Base-by-base conservation (phyloP, 2,113 vertebrate species). In the Turdus rufiventris region DNA sequence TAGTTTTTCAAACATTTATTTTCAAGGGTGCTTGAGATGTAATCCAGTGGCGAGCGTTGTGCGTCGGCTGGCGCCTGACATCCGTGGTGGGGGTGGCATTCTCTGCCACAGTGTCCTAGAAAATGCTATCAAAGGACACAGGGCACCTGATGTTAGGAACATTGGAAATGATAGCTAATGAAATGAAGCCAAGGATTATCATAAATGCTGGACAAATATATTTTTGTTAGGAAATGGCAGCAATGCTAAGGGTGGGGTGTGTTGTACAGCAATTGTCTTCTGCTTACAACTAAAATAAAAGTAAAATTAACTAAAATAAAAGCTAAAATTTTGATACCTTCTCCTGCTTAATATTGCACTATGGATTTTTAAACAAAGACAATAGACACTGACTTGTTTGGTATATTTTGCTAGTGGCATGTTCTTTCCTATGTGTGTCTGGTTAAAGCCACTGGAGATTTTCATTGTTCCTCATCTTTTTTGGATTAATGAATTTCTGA, bases 11-110 rank as follows among this genome's bases (percentile, higher is more conserved):
- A 66, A 71, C 18, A 13, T 78, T 62, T 63, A 10, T 18, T 40
- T 38, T 34, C 14, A 13, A 95, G 58, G 16, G 26, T 62, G 16
- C 63, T 92, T 57, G 67, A 76, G 75, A 65, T 3, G 5, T 34
- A 43, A 91, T 23, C 53, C 23, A 23, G 40, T 33, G 58, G 66
- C 0, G 19, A 61, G 24, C 3, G 24, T 14, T 38, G 43, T 9
- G 48, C 56, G 11, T 28, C 47, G 45, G 1, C 10, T 56, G 66
- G 34, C 1, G 1, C 23, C 40, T 54, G 53, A 36, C 45, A 78
- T 33, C 20, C 26, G 5, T 2, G 1, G 3, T 9, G 18, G 2
- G 16, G 5, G 4, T 53, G 57, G 31, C 29, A 20, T 76, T 43
- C 17, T 40, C 34, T 76, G 68, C 58, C 63, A 10, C 7, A 18